A percentile compares a stretch with the other conserved stretches of the same genome.
phyloP scores from a whole-genome alignment of 1,140 invertebrate genomes.

The Bombyx mandarina region DNA sequence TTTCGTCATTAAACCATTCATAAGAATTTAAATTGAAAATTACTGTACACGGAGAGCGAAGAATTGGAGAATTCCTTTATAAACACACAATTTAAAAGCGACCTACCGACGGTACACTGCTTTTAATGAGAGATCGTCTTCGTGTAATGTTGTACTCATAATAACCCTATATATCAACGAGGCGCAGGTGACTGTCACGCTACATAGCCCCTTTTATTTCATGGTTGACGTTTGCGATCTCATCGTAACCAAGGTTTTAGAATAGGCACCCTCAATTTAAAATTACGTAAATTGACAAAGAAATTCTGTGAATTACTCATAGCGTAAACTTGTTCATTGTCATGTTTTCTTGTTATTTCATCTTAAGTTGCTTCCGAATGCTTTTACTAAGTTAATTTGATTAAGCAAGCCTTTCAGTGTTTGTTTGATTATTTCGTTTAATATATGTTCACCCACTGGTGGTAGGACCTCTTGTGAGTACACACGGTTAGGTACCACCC shows the following conservation, averaged over 20 bases:
- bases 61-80: slow-evolving; percentile 11
- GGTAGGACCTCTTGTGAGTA: too few species aligned
- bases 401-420: too few species aligned
- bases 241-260: slow-evolving; percentile 8
- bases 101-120: slow-evolving; percentile 6
- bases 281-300: slow-evolving; percentile 6
- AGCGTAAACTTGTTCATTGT: too few species aligned
- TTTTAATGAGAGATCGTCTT: slow-evolving; percentile 23
- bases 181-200: slow-evolving; percentile 21
- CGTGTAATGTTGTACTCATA: slow-evolving; percentile 17
- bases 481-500: too few species aligned
- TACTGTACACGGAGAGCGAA: slow-evolving; percentile 13
- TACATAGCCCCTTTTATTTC: slow-evolving; percentile 23
- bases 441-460: too few species aligned
- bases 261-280: slow-evolving; percentile 26
- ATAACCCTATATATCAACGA: slow-evolving; percentile 21
- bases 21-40: slow-evolving; percentile 33
- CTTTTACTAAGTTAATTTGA: too few species aligned
- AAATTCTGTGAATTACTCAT: too few species aligned
- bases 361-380: too few species aligned
- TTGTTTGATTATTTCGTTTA: too few species aligned
- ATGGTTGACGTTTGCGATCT: slow-evolving; percentile 24
- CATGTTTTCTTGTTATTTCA: too few species aligned
- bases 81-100: slow-evolving; percentile 14
- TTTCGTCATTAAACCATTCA: background rate